Evolutionary conservation across 1,140 invertebrate genomes (phyloP).

Genomic region (Proctacanthus coquilletti): DNA sequence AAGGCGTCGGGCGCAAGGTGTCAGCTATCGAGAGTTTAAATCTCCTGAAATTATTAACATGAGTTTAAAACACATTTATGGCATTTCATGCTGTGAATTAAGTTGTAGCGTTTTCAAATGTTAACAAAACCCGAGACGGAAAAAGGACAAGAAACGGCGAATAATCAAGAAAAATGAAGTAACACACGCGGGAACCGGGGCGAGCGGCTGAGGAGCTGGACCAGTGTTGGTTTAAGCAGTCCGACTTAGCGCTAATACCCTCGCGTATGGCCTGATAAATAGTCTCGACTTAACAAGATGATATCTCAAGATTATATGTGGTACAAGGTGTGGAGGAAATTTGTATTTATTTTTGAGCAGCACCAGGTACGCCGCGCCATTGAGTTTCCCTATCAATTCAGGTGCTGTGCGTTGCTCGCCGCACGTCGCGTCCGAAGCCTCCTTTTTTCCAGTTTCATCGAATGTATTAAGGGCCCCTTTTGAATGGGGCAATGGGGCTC

Average conservation of each 20-base stretch:
- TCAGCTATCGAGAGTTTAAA: background rate
- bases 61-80: constrained; percentile 2
- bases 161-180: background rate
- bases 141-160: background rate
- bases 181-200: no score
- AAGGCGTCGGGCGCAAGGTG: no score
- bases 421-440: no score
- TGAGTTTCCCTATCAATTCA: no score
- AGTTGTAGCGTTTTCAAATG: background rate
- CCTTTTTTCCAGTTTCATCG: no score
- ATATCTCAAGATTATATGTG: constrained; percentile 3
- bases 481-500: no score
- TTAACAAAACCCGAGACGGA: no score
- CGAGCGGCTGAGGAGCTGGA: no score
- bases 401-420: no score
- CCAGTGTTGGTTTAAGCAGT: no score
- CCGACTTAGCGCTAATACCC: background rate
- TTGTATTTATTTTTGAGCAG: background rate
- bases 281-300: constrained; percentile 5
- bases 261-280: constrained; percentile 1
- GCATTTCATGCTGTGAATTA: background rate
- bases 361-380: no score
- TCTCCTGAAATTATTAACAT: constrained; percentile 1
- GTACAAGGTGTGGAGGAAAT: constrained; percentile 1
- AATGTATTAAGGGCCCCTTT: no score